Evolutionary conservation across 2,113 vertebrate species (phyloP).

Genomic region (Carettochelys insculpta): DNA sequence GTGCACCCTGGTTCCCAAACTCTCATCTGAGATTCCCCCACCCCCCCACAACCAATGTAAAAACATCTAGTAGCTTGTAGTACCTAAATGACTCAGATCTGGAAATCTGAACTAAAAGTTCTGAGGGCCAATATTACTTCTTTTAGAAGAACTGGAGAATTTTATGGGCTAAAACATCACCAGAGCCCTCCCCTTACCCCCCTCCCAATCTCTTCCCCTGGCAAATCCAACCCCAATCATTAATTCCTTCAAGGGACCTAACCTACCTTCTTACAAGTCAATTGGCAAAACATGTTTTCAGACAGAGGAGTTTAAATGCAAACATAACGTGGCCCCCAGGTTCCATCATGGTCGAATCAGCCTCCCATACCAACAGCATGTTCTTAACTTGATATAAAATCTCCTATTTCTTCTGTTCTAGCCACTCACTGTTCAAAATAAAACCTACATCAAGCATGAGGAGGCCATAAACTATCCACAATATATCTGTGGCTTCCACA

Average conservation of each 20-base stretch:
- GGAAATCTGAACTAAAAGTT: background rate
- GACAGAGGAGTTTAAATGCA: background rate
- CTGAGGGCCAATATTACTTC: background rate
- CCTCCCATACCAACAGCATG: background rate
- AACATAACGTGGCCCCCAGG: background rate
- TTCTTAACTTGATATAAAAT: background rate
- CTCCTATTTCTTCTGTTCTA: background rate
- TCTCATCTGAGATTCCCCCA: background rate
- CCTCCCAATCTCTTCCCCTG: background rate
- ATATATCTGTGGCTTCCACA: background rate
- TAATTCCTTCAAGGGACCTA: background rate
- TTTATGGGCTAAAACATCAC: background rate
- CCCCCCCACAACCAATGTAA: background rate
- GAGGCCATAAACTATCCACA: background rate
- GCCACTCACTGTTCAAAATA: background rate
- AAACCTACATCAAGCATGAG: background rate
- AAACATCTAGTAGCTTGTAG: background rate
- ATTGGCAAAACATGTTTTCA: background rate
- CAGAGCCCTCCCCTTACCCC: background rate
- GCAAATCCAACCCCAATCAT: background rate
- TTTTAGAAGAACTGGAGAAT: background rate
- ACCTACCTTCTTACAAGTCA: background rate
- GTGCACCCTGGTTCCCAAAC: background rate
- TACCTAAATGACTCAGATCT: background rate
- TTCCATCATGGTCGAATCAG: background rate